Evolutionary conservation across 92 coral and sea anemone species (phyloP).

Genomic region (Pocillopora meandrina): DNA sequence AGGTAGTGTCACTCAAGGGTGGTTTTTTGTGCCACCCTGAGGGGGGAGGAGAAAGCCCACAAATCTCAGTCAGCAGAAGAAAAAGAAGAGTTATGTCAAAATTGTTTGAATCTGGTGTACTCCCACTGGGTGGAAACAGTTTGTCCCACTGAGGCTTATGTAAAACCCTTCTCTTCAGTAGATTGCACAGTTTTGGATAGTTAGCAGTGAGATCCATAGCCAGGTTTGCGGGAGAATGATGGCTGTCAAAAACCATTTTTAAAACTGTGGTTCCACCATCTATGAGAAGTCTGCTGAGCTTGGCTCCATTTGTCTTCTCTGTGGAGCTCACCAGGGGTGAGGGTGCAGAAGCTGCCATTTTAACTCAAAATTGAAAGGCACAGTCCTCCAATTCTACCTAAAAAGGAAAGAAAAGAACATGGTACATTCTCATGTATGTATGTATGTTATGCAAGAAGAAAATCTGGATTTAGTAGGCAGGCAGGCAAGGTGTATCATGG

Average conservation of each 20-base stretch:
- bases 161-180: neutral
- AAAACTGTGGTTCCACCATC: constrained; percentile 5
- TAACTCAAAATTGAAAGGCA: neutral
- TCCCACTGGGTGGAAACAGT: neutral
- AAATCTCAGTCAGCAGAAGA: neutral
- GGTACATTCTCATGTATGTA: no score
- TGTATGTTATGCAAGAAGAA: no score
- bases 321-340: neutral
- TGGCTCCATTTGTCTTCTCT: constrained; percentile 6
- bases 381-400: no score
- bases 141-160: neutral
- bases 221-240: neutral
- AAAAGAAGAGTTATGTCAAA: constrained; percentile 7
- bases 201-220: neutral
- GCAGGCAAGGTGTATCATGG: no score
- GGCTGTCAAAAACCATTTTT: neutral
- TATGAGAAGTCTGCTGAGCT: constrained; percentile 1
- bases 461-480: no score
- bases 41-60: neutral
- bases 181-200: neutral
- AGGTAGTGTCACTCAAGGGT: neutral
- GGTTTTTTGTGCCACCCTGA: constrained; percentile 8
- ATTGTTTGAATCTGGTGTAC: neutral
- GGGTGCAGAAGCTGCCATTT: neutral
- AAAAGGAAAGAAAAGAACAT: no score